Percentiles rank a stretch among this genome's conserved stretches.
These are phyloP conservation scores for Halcyon badia DNA, from an alignment of 2,797 vertebrate genomes.

Conservation along the genomic window DNA sequence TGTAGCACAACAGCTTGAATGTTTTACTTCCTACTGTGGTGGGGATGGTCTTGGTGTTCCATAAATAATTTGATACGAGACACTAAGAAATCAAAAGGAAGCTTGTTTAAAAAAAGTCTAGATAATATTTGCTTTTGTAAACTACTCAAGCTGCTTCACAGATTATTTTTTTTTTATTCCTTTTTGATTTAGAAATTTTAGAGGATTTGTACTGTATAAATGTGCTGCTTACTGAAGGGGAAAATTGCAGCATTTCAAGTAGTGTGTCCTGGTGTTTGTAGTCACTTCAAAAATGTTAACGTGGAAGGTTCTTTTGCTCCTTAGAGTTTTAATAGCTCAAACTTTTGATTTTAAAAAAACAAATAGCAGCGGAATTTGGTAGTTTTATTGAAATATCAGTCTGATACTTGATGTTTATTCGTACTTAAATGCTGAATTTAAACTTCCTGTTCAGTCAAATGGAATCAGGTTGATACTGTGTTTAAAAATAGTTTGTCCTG, in stretches of 20 bases:
- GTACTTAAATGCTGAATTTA: background rate
- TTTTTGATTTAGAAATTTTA: background rate
- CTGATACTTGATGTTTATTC: background rate
- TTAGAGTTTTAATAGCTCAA: background rate
- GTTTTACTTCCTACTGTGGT: background rate
- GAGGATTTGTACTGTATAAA: background rate
- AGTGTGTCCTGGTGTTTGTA: background rate
- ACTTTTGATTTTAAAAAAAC: background rate
- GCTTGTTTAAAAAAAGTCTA: background rate
- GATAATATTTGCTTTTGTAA: background rate
- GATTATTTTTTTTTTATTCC: background rate
- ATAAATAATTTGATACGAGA: background rate
- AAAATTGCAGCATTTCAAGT: background rate
- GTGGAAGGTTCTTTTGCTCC: background rate
- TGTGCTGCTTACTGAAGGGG: background rate
- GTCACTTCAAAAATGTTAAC: background rate
- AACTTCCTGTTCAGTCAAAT: background rate
- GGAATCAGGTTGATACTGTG: background rate
- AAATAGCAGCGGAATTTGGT: background rate
- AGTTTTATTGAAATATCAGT: background rate
- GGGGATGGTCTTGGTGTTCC: background rate
- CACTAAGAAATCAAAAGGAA: background rate
- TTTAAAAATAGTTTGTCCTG: constrained; percentile 25
- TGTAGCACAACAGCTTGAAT: background rate
- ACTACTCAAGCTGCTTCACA: background rate